Evolutionary conservation across 2,113 vertebrate genomes (phyloP), one percentile per base, ranked within the genome.

Genomic region (Caretta caretta): DNA sequence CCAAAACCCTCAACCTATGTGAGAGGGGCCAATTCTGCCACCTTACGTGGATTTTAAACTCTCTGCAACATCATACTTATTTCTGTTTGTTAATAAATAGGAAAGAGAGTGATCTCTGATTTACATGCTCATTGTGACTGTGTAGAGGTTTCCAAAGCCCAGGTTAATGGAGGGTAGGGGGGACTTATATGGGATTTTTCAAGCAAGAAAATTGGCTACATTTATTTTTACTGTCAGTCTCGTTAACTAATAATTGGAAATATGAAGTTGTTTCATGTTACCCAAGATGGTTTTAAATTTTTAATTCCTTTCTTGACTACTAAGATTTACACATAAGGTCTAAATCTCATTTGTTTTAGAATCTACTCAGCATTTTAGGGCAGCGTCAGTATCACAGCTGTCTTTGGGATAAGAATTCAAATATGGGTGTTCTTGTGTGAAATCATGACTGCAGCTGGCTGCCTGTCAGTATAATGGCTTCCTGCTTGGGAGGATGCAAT

Each of bases 401-500:
- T n/a, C 42, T 4, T 38, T 69, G 57, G 38, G 65, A 11, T 22
- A 8, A 81, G 83, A 65, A 8, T 0, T 1, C 42, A 78, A 80
- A 87, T 69, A 5, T 10, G 42, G 48, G 25, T 83, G 42, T 31
- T 69, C 12, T n/a, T 76, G 10, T 49, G 19, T 90, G 49, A 38
- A n/a, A 20, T 31, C 57, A 1, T 25, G 24, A 10, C 59, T 16
- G n/a, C 38, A 25, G 22, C 38, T 75, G n/a, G n/a, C 20, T 8
- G 38, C 51, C 2, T 11, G 27, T 0, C 50, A 14, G 0, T 6
- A 8, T 16, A 57, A 69, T 31, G 5, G 6, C 9, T 10, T 48
- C n/a, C 4, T 5, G 8, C 31, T 1, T 38, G 51, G 69, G 57
- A 89, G 42, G 27, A 2, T 24, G 53, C 11, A 11, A 7, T 35